Conservation (phyloP, 2,113 vertebrate species). For the Erythrolamprus reginae region DNA sequence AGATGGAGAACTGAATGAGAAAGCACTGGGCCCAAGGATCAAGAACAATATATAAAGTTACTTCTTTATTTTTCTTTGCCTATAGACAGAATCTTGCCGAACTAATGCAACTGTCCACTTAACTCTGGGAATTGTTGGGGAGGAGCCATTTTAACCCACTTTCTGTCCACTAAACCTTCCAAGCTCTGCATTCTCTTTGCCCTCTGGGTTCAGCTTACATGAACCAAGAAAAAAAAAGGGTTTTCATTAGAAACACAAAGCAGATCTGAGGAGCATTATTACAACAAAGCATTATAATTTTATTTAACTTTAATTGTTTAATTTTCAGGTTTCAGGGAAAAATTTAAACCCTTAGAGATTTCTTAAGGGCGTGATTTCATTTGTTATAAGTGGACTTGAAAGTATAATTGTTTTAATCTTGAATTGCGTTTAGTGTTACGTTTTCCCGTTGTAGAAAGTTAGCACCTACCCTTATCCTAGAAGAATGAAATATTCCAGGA, state of each 20-base stretch:
- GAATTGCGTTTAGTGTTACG: not conserved
- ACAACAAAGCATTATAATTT: not conserved
- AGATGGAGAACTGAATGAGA: not conserved
- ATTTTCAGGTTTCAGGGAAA: not conserved
- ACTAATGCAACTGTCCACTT: not conserved
- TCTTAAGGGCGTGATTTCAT: not conserved
- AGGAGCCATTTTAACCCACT: too few relatives aligned
- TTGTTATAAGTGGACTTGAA: not conserved
- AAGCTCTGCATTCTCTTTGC: too few relatives aligned
- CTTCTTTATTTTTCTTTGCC: not conserved
- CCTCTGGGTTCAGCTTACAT: not conserved
- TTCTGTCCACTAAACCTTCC: too few relatives aligned
- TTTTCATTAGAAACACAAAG: not conserved
- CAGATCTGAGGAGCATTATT: not conserved
- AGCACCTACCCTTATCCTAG: too few relatives aligned
- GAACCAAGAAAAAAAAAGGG: not conserved
- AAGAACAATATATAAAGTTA: not conserved
- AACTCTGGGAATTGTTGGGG: too few relatives aligned
- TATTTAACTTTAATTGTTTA: not conserved
- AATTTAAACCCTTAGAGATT: not conserved
- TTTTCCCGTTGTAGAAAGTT: not conserved
- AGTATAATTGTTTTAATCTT: not conserved
- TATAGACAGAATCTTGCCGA: not conserved
- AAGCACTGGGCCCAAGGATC: not conserved
- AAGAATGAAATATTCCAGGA: too few relatives aligned